Evolutionary conservation across 2,797 vertebrate species (phyloP).

Genomic region (Onychomys leucogaster): DNA sequence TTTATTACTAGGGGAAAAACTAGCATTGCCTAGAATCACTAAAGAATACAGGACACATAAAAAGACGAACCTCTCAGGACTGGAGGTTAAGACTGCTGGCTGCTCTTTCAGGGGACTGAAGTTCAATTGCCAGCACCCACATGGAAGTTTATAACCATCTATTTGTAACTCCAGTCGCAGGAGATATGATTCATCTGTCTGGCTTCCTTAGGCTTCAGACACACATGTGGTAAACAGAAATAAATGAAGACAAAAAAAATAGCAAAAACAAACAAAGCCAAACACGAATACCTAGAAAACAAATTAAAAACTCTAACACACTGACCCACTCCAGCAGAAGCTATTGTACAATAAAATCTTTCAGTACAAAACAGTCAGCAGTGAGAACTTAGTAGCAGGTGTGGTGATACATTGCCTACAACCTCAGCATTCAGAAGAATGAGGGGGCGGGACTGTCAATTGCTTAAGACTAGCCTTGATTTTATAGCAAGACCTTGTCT

Average conservation of each 20-base stretch:
- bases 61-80: neutral
- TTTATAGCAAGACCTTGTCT: neutral
- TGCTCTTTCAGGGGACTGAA: neutral
- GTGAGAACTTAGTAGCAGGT: neutral
- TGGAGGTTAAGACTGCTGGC: neutral
- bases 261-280: neutral
- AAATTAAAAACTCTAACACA: neutral
- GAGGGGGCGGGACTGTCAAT: neutral
- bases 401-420: neutral
- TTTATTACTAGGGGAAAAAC: slow-evolving; percentile 35
- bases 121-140: neutral
- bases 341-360: neutral
- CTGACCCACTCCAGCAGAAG: neutral
- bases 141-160: neutral
- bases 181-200: neutral
- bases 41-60: neutral
- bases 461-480: neutral
- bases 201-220: neutral
- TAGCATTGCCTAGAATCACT: neutral
- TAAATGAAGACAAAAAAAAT: neutral
- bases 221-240: neutral
- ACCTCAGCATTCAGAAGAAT: neutral
- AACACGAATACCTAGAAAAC: neutral
- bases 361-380: neutral
- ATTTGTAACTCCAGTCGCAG: neutral